A percentile compares a stretch with the other conserved stretches of the same genome.
phyloP scores from a whole-genome alignment of 2,797 vertebrate species.

The Xenops minutus region DNA sequence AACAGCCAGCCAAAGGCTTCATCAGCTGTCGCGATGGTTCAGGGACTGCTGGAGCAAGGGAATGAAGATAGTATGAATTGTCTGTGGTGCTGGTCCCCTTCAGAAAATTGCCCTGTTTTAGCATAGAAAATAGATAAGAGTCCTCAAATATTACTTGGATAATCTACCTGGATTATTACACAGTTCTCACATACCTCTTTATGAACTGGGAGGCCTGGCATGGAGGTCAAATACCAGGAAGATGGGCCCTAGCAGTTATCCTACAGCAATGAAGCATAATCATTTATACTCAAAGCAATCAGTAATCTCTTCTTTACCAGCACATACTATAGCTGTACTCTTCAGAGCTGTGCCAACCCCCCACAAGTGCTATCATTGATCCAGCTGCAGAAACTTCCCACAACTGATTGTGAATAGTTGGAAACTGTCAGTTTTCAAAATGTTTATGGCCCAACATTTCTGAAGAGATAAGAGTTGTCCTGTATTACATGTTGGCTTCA shows the following conservation, averaged over 20 bases:
- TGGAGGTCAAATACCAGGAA: neutral
- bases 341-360: neutral
- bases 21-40: neutral
- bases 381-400: neutral
- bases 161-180: neutral
- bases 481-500: neutral
- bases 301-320: neutral
- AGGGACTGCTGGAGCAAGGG: neutral
- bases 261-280: neutral
- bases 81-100: accelerated
- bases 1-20: neutral
- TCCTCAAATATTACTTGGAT: neutral
- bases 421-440: neutral
- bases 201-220: neutral
- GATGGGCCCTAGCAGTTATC: neutral
- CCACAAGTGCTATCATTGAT: neutral
- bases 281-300: neutral
- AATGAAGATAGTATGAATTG: neutral
- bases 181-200: neutral
- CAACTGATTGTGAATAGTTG: neutral
- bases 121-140: neutral
- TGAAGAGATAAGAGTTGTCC: neutral
- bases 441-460: neutral
- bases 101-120: neutral
- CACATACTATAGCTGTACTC: neutral